Percentiles rank a stretch among this genome's conserved stretches.
Conservation (phyloP, 2,888 invertebrate species). For the Mimumesa dahlbomi region DNA sequence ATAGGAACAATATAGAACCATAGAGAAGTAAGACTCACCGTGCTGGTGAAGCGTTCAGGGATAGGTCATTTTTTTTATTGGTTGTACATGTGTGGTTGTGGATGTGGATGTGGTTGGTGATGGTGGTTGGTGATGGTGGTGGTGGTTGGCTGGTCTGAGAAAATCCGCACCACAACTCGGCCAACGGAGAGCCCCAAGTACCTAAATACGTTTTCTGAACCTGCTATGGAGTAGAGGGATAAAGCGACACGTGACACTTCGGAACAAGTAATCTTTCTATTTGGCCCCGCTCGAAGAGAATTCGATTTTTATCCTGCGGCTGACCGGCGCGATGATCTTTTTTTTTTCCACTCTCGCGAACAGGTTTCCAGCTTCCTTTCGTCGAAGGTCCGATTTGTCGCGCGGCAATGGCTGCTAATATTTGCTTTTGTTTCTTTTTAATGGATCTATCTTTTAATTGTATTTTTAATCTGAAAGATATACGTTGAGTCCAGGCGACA, state of each 20-base stretch:
- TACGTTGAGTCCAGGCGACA: too few relatives aligned
- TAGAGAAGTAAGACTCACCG: slow-evolving; percentile 75
- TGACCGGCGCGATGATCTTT: slow-evolving; percentile 10
- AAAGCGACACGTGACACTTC: slow-evolving; percentile 57
- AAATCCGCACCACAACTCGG: slow-evolving; percentile 71
- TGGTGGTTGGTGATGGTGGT: slow-evolving; percentile 57
- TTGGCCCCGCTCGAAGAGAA: slow-evolving; percentile 9
- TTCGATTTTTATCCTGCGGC: slow-evolving; percentile 36
- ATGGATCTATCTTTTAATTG: too few relatives aligned
- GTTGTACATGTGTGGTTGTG: slow-evolving; percentile 70
- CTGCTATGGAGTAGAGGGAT: slow-evolving; percentile 65
- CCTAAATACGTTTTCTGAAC: slow-evolving; percentile 68
- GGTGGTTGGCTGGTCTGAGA: slow-evolving; percentile 68
- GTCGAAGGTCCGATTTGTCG: slow-evolving; percentile 8
- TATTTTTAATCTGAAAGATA: too few relatives aligned
- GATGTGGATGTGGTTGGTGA: slow-evolving; percentile 65
- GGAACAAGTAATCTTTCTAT: slow-evolving; percentile 38
- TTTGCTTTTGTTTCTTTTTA: too few relatives aligned
- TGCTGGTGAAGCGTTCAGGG: slow-evolving; percentile 76
- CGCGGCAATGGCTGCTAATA: slow-evolving; percentile 13
- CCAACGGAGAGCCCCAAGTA: slow-evolving; percentile 65
- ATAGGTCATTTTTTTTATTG: slow-evolving; percentile 68
- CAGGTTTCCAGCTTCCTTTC: not conserved
- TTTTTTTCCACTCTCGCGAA: not conserved
- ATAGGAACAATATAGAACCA: slow-evolving; percentile 56